These are phyloP conservation scores for Holcopasites calliopsidis DNA, from an alignment of 1,140 invertebrate species.

Conservation along the genomic window DNA sequence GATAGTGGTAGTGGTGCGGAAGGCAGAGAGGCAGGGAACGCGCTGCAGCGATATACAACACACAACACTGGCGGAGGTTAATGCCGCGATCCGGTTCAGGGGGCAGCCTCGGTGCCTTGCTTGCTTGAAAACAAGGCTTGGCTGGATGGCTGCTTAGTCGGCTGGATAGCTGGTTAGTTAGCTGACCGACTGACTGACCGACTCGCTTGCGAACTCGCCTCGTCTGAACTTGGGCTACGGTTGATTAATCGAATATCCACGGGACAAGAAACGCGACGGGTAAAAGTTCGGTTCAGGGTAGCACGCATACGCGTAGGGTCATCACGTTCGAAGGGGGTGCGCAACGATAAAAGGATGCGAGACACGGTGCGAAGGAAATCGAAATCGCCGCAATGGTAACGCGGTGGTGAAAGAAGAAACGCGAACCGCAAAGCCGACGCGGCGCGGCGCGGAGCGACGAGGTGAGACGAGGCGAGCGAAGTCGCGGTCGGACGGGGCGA, in stretches of 20 bases:
- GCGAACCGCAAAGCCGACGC: neutral
- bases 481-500: neutral
- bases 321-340: too few relatives aligned
- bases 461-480: neutral
- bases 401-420: neutral
- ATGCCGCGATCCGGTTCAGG: conserved; percentile 75
- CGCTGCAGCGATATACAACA: conserved; percentile 59
- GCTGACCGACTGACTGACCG: conserved; percentile 2
- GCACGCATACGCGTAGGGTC: too few relatives aligned
- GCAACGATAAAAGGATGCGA: too few relatives aligned
- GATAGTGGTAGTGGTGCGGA: conserved; percentile 46
- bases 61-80: conserved; percentile 67
- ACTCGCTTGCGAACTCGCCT: too few relatives aligned
- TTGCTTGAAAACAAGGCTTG: conserved; percentile 70
- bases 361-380: neutral
- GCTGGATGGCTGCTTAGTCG: conserved; percentile 23
- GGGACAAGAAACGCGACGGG: neutral
- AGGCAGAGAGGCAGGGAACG: conserved; percentile 50
- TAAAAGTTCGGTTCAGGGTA: too few relatives aligned
- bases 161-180: conserved; percentile 20
- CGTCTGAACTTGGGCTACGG: too few relatives aligned
- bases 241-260: too few relatives aligned
- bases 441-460: neutral
- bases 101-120: conserved; percentile 65
- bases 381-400: neutral